These are phyloP conservation scores for Xestia c-nigrum DNA, from an alignment of 2,888 invertebrate genomes.

Conservation along the genomic window DNA sequence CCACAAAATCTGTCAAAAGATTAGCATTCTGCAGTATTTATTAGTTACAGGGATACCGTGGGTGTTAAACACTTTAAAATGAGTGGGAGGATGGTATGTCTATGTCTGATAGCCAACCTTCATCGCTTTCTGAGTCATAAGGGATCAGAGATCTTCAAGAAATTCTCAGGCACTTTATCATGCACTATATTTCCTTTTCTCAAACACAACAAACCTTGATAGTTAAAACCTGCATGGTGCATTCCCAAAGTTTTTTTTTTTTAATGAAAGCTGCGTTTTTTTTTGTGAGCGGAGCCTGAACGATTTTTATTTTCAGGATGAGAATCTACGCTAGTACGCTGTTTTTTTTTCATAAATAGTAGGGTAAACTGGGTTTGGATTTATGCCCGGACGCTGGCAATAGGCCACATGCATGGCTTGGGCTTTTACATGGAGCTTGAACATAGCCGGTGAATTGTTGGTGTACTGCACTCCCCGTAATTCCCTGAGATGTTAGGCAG, in stretches of 20 bases:
- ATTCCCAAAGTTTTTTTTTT: conserved; percentile 2
- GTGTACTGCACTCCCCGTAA: not conserved
- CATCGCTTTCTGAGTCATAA: conserved; percentile 12
- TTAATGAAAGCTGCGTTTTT: too few species aligned
- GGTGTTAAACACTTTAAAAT: conserved; percentile 27
- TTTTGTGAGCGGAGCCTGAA: not conserved
- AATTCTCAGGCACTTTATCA: conserved; percentile 4
- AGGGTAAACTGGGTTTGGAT: not conserved
- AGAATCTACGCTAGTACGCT: not conserved
- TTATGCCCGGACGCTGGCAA: not conserved
- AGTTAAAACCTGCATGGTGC: conserved; percentile 19
- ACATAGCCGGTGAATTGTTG: not conserved
- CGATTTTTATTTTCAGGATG: conserved; percentile 10
- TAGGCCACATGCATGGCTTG: not conserved
- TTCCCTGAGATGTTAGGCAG: not conserved
- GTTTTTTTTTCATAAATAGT: not conserved
- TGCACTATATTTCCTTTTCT: conserved; percentile 10
- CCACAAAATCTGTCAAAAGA: conserved; percentile 16
- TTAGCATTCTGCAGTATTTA: conserved; percentile 13
- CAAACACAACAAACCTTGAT: not conserved
- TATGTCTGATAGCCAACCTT: conserved; percentile 2
- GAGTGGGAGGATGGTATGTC: conserved; percentile 28
- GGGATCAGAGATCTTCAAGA: conserved; percentile 12
- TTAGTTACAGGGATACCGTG: conserved; percentile 14
- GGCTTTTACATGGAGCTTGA: not conserved